Evolutionary conservation across 2,888 invertebrate species (phyloP), one percentile per base, ranked within the genome.

Genomic region (Melanophora roralis): DNA sequence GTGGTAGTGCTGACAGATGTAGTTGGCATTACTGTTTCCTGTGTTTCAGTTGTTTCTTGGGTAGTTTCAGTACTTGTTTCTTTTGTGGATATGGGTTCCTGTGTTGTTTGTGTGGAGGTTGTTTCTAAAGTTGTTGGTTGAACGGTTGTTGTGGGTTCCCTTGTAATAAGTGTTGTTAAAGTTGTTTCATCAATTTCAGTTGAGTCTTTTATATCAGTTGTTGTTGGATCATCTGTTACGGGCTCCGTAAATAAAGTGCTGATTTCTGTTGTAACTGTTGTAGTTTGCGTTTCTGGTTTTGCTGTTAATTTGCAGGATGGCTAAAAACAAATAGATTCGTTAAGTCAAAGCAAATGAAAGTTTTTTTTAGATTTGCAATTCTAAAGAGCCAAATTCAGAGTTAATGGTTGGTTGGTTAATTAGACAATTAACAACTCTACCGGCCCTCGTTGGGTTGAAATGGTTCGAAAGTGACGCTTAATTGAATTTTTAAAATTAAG

Each of bases 261-360:
- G 7, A 21, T 74, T 34, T 59, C 34, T 27, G 67, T 73, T 36
- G 47, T 59, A 19, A 16, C 11, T 32, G 32, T 53, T 11, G 32
- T 21, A 11, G 40, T 23, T 14, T 40, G 1, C 14, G 59, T 62
- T n/a, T 60, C 16, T 14, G n/a, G 34, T 27, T 64, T 62, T 19
- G 43, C 38, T n/a, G 19, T 64, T 21, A 14, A 11, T 7, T 51
- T 16, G 23, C 68, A 76, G 1, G 75, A 59, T 6, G 73, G 68
- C 68, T 55, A 9, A 32, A 45, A 45, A 12, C 19, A 36, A 53
- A 16, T 27, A 27, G 27, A 27, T n/a, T n/a, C n/a, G n/a, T n/a
- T n/a, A n/a, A n/a, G n/a, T n/a, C n/a, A n/a, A n/a, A n/a, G n/a
- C n/a, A n/a, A n/a, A n/a, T n/a, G n/a, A n/a, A n/a, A n/a, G n/a